Base-by-base conservation (phyloP, 2,113 vertebrate genomes). In the Loxodonta africana region DNA sequence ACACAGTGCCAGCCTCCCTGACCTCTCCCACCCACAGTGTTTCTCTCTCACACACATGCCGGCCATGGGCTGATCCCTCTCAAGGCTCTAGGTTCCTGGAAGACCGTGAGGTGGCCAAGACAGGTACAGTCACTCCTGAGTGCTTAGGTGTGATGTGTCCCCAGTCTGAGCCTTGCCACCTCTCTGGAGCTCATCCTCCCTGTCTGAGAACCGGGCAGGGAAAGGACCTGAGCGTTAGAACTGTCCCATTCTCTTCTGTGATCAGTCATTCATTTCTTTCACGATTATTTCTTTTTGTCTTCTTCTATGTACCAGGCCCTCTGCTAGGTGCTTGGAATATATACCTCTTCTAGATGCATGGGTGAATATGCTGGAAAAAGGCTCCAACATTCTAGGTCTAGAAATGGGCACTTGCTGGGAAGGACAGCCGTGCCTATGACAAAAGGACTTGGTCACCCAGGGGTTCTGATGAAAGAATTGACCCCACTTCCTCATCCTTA, bases 211-310 rank as follows among this genome's bases (percentile, higher is more conserved):
- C 90, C 20, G 7, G 9, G 23, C 46, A 65, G 33, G 26, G 6
- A 46, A n/a, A 33, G 10, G 53, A 15, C 30, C 41, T 12, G 5
- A 8, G 5, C 14, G 1, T n/a, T 15, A 12, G 74, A 53, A 41
- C 25, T 7, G 6, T n/a, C 12, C 37, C 26, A 6, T 15, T 21
- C 60, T 53, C 25, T 9, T 6, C 81, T 26, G 51, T 14, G 53
- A 33, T 9, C 23, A 7, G 76, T 1, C 6, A 33, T 83, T 37
- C 60, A 2, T 21, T 77, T 62, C 69, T 28, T 3, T 46, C 57
- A 20, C 12, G 2, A 1, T 6, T 3, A 0, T 71, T 46, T 46
- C 48, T 20, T 2, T 6, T 4, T 18, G 17, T 14, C 0, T 0
- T 30, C 10, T 17, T 0, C 62, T 33, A 2, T 20, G 6, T 17